Percentiles rank a stretch among this genome's conserved stretches.
Evolutionary conservation across 2,797 vertebrate genomes (phyloP).

Genomic region (Uromys caudimaculatus): DNA sequence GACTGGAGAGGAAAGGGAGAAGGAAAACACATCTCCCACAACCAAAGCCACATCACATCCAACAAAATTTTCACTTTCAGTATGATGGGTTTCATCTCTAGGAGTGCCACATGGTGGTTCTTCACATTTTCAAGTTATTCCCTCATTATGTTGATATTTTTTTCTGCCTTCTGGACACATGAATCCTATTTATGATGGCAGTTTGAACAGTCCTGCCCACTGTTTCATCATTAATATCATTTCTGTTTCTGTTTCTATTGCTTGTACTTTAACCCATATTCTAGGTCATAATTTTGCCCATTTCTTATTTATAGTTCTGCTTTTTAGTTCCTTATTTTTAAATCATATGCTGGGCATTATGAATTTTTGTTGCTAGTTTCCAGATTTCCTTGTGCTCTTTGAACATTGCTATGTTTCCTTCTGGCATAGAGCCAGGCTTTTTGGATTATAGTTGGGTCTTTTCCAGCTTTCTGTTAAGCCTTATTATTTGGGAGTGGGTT

Average conservation of each 20-base stretch:
- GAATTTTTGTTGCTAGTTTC: background rate
- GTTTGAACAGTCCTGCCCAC: background rate
- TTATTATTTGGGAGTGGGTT: background rate
- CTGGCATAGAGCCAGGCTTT: background rate
- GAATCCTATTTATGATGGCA: background rate
- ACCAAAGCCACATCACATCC: background rate
- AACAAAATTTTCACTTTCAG: background rate
- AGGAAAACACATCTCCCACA: background rate
- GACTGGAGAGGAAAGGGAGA: background rate
- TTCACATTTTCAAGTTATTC: constrained; percentile 20
- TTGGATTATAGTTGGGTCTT: background rate
- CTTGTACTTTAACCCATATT: background rate
- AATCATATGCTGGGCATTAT: background rate
- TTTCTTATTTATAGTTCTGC: background rate
- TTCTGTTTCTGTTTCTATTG: background rate
- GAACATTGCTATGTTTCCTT: background rate
- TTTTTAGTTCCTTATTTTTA: background rate
- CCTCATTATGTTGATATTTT: background rate
- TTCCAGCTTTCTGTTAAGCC: constrained; percentile 4
- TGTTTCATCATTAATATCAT: background rate
- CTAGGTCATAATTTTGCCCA: background rate
- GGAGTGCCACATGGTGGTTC: background rate
- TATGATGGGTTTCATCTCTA: background rate
- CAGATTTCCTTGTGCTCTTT: constrained; percentile 36
- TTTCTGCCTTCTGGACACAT: background rate